Base-by-base conservation (phyloP, 30 jellyfish, hydroid and myxozoan genomes). In the Pelagia noctiluca region DNA sequence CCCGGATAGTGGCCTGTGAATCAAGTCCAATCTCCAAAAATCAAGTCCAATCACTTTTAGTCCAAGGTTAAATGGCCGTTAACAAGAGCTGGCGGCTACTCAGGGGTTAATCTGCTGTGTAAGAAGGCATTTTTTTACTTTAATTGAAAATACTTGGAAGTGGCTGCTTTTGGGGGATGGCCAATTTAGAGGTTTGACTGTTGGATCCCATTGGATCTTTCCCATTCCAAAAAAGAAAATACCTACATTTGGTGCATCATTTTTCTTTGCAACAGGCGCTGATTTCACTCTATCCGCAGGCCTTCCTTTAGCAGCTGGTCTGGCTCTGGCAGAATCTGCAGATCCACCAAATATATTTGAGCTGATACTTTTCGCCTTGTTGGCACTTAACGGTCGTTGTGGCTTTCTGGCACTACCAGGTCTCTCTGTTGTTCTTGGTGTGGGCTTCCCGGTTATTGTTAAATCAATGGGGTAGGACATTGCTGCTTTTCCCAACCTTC, bases 371-470 rank as follows among this genome's bases (percentile, higher is more conserved):
- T 57, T 62, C 26, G 95, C 84, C 33, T 89, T 61, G 68, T 85
- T 85, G 35, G 95, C 95, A 38, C 88, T 85, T 84, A 85, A 42
- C 3, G 95, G 95, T 35, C 88, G 62, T 71, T 71, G 88, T 11
- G 88, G 78, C 67, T 78, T 52, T 68, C 96, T 49, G 50, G 80
- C 91, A 53, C 96, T 87, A 26, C 91, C 91, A 1, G 93, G 86
- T 37, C 88, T 79, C 28, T 83, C 86, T 8, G 68, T 80, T 72
- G 95, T 75, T 28, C 97, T 52, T 47, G 97, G 97, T 1, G 97
- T 64, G 10, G 97, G 93, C 82, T 88, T 88, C 18, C 97, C 97
- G 47, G 89, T 88, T 79, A 88, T 60, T 22, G 97, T 76, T 32
- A 88, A 33, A 81, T 80, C 93, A 16, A 88, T 72, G 22, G 97